These are phyloP conservation scores for Dendroctonus ponderosae DNA, from an alignment of 1,140 invertebrate species.

Conservation along the genomic window DNA sequence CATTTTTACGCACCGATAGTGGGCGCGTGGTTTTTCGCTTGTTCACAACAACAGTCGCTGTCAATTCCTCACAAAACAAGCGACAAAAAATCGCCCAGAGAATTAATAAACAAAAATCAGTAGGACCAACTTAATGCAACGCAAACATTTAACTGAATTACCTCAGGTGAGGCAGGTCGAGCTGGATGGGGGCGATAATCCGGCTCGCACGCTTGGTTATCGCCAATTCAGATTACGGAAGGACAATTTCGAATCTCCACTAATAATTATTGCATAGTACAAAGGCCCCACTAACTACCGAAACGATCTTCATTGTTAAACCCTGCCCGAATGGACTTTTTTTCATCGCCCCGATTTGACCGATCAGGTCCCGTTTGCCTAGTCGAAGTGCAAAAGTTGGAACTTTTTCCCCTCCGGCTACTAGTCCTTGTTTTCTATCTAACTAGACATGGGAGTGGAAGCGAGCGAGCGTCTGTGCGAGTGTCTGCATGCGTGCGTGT, in stretches of 20 bases:
- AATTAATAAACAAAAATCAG: slow-evolving; percentile 16
- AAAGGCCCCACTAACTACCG: slow-evolving; percentile 12
- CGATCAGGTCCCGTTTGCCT: no score
- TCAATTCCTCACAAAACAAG: no score
- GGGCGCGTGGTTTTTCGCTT: no score
- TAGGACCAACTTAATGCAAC: slow-evolving; percentile 33
- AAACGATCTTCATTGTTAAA: no score
- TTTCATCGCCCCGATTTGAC: no score
- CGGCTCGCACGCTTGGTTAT: not conserved
- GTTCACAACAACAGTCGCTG: no score
- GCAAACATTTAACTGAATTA: slow-evolving; percentile 23
- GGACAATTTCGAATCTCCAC: slow-evolving; percentile 17
- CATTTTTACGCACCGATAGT: no score
- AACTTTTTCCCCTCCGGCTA: no score
- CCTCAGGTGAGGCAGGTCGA: not conserved
- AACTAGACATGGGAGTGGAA: no score
- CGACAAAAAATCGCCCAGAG: not conserved
- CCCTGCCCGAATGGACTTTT: no score
- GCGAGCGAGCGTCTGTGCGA: not conserved
- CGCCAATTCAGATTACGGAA: not conserved
- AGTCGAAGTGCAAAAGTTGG: no score
- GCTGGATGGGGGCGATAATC: not conserved
- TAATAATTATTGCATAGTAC: slow-evolving; percentile 21
- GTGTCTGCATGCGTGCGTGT: not conserved
- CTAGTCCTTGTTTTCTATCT: no score